Percentiles rank a stretch among this genome's conserved stretches.
These are phyloP conservation scores for Hipposideros armiger DNA, from an alignment of 2,113 vertebrate genomes.

Conservation along the genomic window DNA sequence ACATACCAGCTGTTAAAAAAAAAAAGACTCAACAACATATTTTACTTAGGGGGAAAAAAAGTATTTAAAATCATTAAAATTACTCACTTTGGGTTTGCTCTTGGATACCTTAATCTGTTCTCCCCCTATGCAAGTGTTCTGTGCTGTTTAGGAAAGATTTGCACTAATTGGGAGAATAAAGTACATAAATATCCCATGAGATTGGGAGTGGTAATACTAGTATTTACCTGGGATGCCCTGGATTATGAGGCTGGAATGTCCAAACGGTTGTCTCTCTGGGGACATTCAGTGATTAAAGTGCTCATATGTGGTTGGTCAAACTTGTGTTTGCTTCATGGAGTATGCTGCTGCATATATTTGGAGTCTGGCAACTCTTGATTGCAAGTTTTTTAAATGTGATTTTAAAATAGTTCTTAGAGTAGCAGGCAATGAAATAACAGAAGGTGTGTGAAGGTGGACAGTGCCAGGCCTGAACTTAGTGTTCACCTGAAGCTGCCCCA, in stretches of 20 bases:
- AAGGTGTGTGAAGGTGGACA: neutral
- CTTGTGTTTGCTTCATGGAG: neutral
- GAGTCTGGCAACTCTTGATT: neutral
- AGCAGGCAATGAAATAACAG: neutral
- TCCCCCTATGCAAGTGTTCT: neutral
- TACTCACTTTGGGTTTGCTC: neutral
- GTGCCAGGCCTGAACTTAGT: neutral
- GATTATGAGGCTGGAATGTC: neutral
- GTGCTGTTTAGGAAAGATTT: conserved; percentile 14
- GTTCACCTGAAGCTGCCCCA: neutral
- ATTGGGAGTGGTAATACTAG: neutral
- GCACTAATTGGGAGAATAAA: neutral
- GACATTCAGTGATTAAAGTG: neutral
- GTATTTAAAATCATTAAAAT: neutral
- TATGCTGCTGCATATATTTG: neutral
- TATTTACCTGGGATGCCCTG: neutral
- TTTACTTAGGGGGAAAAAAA: neutral
- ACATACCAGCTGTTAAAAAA: neutral
- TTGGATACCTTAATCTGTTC: neutral
- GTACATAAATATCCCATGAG: neutral
- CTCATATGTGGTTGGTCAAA: neutral
- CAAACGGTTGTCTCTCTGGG: neutral
- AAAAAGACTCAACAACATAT: neutral
- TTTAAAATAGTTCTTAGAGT: neutral
- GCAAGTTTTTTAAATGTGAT: conserved; percentile 7